These are phyloP conservation scores for Drosophila histrio DNA, from an alignment of 2,888 invertebrate species.

Conservation along the genomic window DNA sequence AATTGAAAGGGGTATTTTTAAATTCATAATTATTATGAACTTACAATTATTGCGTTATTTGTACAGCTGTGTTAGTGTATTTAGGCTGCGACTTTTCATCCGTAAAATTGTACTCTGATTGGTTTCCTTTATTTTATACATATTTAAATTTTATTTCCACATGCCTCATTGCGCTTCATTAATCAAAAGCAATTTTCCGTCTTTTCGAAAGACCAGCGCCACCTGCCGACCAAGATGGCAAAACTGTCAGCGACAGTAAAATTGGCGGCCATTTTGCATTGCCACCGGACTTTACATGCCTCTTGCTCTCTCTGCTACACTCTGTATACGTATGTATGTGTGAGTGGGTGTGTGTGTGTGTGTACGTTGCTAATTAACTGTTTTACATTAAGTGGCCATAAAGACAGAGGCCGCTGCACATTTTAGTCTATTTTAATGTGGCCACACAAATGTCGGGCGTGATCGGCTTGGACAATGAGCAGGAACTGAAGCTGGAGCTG, in stretches of 20 bases:
- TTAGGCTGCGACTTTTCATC: constrained; percentile 9
- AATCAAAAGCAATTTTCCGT: constrained; percentile 77
- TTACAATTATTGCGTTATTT: not conserved
- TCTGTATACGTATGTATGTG: not conserved
- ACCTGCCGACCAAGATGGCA: constrained; percentile 64
- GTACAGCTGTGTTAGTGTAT: constrained; percentile 23
- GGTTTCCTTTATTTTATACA: constrained; percentile 23
- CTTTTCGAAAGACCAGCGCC: constrained; percentile 34
- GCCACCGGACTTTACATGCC: constrained; percentile 33
- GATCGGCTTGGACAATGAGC: constrained; percentile 72
- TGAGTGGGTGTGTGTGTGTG: constrained; percentile 34
- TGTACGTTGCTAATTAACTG: constrained; percentile 73
- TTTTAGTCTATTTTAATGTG: constrained; percentile 75
- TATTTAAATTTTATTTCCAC: constrained; percentile 33
- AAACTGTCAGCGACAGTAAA: constrained; percentile 65
- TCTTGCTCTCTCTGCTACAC: not conserved
- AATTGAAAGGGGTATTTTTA: no score
- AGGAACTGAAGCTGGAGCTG: not conserved
- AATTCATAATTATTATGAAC: no score
- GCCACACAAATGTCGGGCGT: constrained; percentile 63
- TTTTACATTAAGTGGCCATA: constrained; percentile 79
- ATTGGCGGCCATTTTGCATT: constrained; percentile 69
- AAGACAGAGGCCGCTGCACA: constrained; percentile 55
- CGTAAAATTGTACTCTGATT: constrained; percentile 9
- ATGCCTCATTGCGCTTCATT: constrained; percentile 68